phyloP scores from a whole-genome alignment of 2,888 invertebrate species.

The Cephus pygmeus region DNA sequence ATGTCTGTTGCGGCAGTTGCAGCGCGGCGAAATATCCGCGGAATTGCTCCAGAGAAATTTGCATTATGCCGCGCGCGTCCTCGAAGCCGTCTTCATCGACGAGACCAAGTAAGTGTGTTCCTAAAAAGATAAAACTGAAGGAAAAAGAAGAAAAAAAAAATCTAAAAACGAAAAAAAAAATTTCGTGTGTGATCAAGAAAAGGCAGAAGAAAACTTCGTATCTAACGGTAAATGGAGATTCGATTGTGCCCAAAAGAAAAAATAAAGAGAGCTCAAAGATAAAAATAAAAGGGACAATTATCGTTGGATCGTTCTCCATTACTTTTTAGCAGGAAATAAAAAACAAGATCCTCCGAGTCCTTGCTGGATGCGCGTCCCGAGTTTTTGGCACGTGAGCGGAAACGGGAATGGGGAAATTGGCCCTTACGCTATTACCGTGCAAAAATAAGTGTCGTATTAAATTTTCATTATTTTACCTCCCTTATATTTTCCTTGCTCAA shows the following conservation, averaged over 20 bases:
- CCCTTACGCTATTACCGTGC: not conserved
- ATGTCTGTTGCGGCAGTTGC: constrained; percentile 88
- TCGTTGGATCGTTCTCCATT: not conserved
- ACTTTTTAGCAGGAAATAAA: not conserved
- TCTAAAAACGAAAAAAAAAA: not conserved
- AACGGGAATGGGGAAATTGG: not conserved
- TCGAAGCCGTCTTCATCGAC: constrained; percentile 93
- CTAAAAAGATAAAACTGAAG: constrained; percentile 9
- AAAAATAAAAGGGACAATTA: not conserved
- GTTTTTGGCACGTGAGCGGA: not conserved
- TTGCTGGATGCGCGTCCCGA: not conserved
- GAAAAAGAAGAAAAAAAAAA: not conserved
- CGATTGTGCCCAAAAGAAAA: not conserved
- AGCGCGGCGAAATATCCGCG: constrained; percentile 87
- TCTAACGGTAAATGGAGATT: not conserved
- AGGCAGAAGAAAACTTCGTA: not conserved
- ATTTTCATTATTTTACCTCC: not conserved
- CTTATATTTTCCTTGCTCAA: not conserved
- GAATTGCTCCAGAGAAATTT: constrained; percentile 92
- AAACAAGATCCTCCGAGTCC: not conserved
- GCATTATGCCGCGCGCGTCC: constrained; percentile 91
- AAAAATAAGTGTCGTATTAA: not conserved
- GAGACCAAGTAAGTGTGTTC: constrained; percentile 84
- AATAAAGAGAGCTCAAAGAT: not conserved
- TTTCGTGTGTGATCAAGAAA: not conserved